Conservation (phyloP, 2,888 invertebrate genomes). For the Rhaphigaster nebulosa region DNA sequence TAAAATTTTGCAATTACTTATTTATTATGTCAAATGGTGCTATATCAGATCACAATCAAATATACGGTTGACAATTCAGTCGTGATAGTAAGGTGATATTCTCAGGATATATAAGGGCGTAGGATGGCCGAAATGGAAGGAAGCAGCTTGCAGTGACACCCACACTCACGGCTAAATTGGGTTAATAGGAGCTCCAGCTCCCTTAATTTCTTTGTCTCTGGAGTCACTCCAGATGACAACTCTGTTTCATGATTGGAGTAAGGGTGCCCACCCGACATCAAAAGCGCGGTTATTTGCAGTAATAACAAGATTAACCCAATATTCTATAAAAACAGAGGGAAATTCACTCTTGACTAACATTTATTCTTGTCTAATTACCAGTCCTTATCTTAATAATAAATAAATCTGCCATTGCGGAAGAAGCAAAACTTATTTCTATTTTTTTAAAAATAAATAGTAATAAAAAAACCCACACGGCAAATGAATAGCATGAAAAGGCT, state of each 20-base stretch:
- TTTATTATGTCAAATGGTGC: neutral
- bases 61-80: neutral
- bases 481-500: no score
- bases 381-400: neutral
- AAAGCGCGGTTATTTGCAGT: neutral
- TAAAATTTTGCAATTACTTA: neutral
- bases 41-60: neutral
- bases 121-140: constrained; percentile 20
- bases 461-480: no score
- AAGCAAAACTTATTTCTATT: no score
- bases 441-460: no score
- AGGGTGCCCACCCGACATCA: neutral
- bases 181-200: constrained; percentile 11
- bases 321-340: neutral
- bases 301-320: neutral
- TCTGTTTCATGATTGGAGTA: neutral
- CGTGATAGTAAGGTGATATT: neutral
- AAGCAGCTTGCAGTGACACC: constrained; percentile 25
- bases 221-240: neutral
- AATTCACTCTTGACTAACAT: neutral
- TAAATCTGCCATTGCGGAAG: neutral
- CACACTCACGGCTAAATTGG: constrained; percentile 41
- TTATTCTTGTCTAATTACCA: neutral
- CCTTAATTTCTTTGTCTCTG: constrained; percentile 34
- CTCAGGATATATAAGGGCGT: neutral